A percentile compares a stretch with the other conserved stretches of the same genome.
Conservation (phyloP, 2,888 invertebrate species). For the Monochamus alternatus region DNA sequence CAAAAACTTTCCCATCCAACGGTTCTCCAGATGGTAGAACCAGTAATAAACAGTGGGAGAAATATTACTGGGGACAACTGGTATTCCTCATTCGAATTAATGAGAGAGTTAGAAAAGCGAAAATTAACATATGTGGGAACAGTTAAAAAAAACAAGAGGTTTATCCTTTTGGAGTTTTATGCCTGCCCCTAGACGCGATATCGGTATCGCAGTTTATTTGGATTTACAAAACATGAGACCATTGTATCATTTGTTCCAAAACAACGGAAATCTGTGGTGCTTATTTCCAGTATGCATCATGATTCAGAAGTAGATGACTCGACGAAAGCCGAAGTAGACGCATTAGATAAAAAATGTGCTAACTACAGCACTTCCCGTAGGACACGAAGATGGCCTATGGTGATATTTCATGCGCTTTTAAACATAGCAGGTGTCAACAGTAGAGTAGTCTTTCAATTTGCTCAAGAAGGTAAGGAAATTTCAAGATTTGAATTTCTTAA, state of each 20-base stretch:
- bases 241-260: neutral
- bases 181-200: neutral
- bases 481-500: conserved; percentile 5
- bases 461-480: conserved; percentile 1
- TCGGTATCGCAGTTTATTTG: conserved; percentile 3
- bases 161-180: neutral
- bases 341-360: neutral
- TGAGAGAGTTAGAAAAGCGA: neutral
- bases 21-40: neutral
- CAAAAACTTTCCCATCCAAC: too few species aligned
- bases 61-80: neutral
- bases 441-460: conserved; percentile 2
- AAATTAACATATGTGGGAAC: conserved; percentile 16
- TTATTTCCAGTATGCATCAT: conserved; percentile 9
- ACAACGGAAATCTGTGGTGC: conserved; percentile 2
- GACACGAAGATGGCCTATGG: conserved; percentile 1
- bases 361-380: neutral
- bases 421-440: conserved; percentile 2
- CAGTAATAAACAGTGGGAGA: conserved; percentile 1
- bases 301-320: conserved; percentile 3
- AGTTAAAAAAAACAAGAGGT: conserved; percentile 8
- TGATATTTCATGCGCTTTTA: neutral
- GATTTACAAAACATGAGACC: neutral
- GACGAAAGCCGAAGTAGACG: neutral
- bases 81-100: conserved; percentile 2